Evolutionary conservation across 2,888 invertebrate genomes (phyloP), one percentile per base, ranked within the genome.

Genomic region (Pheosia tremula): DNA sequence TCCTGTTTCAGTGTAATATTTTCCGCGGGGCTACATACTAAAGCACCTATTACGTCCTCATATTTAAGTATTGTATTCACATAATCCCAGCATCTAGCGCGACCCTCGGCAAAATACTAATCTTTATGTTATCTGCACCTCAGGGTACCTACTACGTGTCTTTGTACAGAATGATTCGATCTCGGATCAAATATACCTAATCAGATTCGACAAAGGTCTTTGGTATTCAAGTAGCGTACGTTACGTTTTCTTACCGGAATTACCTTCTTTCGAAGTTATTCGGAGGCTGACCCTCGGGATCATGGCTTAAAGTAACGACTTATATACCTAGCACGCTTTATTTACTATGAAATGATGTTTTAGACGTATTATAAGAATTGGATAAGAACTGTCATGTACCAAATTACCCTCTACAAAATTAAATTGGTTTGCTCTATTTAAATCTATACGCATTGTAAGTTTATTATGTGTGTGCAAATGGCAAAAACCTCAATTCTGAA

Each of bases 1-100:
- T 67, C 72, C 74, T 69, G 76, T 77, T 77, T 72, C 72, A 72
- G 63, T 61, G 66, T 68, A 68, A 65, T 70, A 75, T 77, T 75
- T 77, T 73, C 70, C 72, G 68, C 69, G 61, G 74, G 69, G 75
- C 71, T 71, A 78, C 80, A 76, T 80, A 71, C 72, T 71, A 65
- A 68, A 70, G 63, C 67, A 68, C 69, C 72, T 74, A 71, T 75
- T 69, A 75, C 67, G 64, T 65, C 64, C 62, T 74, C 70, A 74
- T 77, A 74, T 74, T 71, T 69, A 71, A 67, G 59, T 71, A 74
- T 75, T 73, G 72, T 77, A 71, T 77, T 70, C 71, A 64, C 64
- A 63, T 67, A 73, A 67, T 68, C 71, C 65, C 63, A 59, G 58
- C 50, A 8, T 6, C 24, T 24, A 6, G 7, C 59, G 62, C 58